Percentiles rank a stretch among this genome's conserved stretches.
These are phyloP conservation scores for Hemaris fuciformis DNA, from an alignment of 2,888 invertebrate genomes.

Conservation along the genomic window DNA sequence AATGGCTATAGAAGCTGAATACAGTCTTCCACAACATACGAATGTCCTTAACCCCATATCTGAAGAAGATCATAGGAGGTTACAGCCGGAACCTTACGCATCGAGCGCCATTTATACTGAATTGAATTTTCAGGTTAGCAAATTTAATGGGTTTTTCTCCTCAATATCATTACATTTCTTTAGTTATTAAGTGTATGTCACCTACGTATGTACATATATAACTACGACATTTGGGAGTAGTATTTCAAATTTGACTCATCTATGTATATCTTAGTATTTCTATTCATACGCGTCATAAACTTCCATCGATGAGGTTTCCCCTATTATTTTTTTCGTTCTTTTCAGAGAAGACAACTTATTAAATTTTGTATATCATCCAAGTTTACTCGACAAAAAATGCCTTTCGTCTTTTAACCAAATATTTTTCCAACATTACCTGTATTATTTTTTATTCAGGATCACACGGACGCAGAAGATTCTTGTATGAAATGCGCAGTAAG, in stretches of 20 bases:
- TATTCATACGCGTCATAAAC: no score
- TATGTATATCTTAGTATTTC: no score
- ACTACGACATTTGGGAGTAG: no score
- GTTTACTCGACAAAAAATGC: no score
- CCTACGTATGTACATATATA: no score
- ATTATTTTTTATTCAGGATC: conserved; percentile 53
- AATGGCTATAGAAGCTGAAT: conserved; percentile 75
- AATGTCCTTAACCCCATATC: conserved; percentile 59
- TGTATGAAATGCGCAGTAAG: conserved; percentile 80
- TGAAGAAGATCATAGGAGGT: conserved; percentile 60
- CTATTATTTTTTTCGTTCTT: no score
- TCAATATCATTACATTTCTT: conserved; percentile 40
- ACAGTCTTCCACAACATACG: conserved; percentile 71
- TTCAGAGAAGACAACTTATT: no score
- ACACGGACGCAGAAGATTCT: conserved; percentile 77
- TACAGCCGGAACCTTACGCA: conserved; percentile 86
- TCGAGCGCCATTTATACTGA: conserved; percentile 85
- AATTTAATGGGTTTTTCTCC: no score
- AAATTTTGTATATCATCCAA: not conserved
- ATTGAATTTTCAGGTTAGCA: conserved; percentile 67
- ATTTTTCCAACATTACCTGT: conserved; percentile 16
- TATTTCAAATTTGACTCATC: no score
- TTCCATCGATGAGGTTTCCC: no score
- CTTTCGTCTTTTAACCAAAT: no score
- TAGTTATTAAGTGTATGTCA: not conserved